Evolutionary conservation across 1,140 invertebrate species (phyloP).

Genomic region (Drosophila willistoni): DNA sequence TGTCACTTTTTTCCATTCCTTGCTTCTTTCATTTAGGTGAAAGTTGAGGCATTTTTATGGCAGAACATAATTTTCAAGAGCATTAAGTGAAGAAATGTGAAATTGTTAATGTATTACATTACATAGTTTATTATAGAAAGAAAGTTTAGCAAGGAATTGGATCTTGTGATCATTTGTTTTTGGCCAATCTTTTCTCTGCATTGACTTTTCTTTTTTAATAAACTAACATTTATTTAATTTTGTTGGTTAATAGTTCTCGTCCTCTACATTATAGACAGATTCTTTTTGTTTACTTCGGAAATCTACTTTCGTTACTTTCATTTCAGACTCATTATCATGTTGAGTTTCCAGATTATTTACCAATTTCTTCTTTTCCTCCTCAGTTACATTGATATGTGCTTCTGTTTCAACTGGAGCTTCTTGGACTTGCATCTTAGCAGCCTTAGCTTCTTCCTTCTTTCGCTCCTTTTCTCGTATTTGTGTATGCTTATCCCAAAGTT

Average conservation of each 20-base stretch:
- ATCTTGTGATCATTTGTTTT: too few relatives aligned
- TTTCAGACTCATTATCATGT: background rate
- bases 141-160: background rate
- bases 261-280: background rate
- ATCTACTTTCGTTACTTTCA: background rate
- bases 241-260: background rate
- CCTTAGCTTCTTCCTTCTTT: slow-evolving; percentile 22
- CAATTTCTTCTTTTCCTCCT: slow-evolving; percentile 24
- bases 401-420: slow-evolving; percentile 12
- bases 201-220: too few relatives aligned
- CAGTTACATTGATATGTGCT: slow-evolving; percentile 6
- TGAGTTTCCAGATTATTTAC: background rate
- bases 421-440: slow-evolving; percentile 23
- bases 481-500: slow-evolving; percentile 41
- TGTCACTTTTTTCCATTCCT: slow-evolving; percentile 62
- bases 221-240: too few relatives aligned
- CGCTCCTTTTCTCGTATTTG: slow-evolving; percentile 2
- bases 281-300: background rate
- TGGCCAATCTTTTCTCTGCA: too few relatives aligned
- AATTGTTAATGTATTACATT: background rate
- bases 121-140: slow-evolving; percentile 1
- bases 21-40: slow-evolving; percentile 46
- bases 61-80: slow-evolving; percentile 46
- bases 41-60: slow-evolving; percentile 75
- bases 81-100: slow-evolving; percentile 5